Evolutionary conservation across 2,888 invertebrate genomes (phyloP).

Genomic region (Metalampra italica): DNA sequence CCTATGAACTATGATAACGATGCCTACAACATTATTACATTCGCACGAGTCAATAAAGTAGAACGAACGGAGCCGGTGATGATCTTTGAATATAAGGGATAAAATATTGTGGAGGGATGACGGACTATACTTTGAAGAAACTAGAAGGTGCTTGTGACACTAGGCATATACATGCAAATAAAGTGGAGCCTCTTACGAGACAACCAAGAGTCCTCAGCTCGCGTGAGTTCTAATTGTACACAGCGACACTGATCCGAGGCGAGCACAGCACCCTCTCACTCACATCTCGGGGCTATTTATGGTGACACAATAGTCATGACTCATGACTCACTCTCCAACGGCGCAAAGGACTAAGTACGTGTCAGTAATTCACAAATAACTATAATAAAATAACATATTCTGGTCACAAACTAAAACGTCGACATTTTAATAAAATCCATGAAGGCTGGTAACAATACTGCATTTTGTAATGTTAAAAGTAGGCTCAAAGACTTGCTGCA

Average conservation of each 20-base stretch:
- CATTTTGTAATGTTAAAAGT: too few species aligned
- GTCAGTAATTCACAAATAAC: conserved; percentile 42
- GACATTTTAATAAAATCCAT: conserved; percentile 14
- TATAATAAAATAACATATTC: conserved; percentile 30
- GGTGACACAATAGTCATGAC: conserved; percentile 56
- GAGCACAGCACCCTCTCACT: conserved; percentile 39
- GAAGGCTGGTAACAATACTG: background rate
- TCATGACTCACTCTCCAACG: conserved; percentile 46
- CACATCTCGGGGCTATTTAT: conserved; percentile 53
- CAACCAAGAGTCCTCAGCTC: conserved; percentile 47
- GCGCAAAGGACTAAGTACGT: conserved; percentile 37
- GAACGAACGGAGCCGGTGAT: conserved; percentile 12
- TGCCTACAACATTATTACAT: conserved; percentile 32
- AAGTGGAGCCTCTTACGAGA: conserved; percentile 36
- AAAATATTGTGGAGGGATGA: conserved; percentile 22
- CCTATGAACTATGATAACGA: conserved; percentile 17
- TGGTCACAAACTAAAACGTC: conserved; percentile 28
- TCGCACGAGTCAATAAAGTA: conserved; percentile 37
- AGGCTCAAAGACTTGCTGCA: too few species aligned
- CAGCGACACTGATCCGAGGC: conserved; percentile 25
- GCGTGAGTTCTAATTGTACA: conserved; percentile 58
- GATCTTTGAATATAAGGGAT: conserved; percentile 26
- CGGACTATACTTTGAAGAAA: conserved; percentile 32
- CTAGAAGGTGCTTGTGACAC: conserved; percentile 39
- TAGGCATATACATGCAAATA: conserved; percentile 37